A percentile compares a stretch with the other conserved stretches of the same genome.
Conservation (phyloP, 2,888 invertebrate genomes). For the Drosophila meridionalis region DNA sequence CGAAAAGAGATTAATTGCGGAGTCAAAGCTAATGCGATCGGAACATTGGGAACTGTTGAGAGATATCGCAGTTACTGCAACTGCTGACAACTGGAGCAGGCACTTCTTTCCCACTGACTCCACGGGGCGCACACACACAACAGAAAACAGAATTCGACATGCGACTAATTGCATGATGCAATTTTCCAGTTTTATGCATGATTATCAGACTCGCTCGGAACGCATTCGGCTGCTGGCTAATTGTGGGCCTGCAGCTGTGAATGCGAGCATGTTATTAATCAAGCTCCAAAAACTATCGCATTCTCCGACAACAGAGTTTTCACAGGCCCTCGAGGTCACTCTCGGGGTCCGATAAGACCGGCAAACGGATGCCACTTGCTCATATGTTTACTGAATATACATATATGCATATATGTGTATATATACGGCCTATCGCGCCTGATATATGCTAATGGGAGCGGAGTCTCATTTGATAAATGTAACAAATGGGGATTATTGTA, state of each 20-base stretch:
- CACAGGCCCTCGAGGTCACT: constrained; percentile 61
- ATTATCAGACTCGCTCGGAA: constrained; percentile 11
- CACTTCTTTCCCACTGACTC: constrained; percentile 25
- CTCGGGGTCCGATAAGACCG: constrained; percentile 51
- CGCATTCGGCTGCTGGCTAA: constrained; percentile 26
- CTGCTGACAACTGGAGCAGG: constrained; percentile 12
- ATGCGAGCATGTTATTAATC: constrained; percentile 46
- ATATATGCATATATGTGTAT: constrained; percentile 30
- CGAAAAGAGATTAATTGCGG: constrained; percentile 45
- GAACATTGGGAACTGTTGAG: constrained; percentile 22
- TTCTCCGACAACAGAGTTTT: constrained; percentile 12
- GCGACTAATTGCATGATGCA: constrained; percentile 63
- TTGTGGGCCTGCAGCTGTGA: constrained; percentile 45
- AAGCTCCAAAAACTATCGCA: constrained; percentile 18
- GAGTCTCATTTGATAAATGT: constrained; percentile 65
- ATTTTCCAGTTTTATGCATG: constrained; percentile 47
- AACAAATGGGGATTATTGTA: constrained; percentile 53
- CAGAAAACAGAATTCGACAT: constrained; percentile 49
- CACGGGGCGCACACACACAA: constrained; percentile 36
- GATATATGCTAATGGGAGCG: constrained; percentile 43
- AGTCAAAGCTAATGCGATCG: constrained; percentile 59
- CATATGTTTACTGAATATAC: constrained; percentile 17
- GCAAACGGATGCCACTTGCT: constrained; percentile 51
- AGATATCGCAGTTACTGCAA: constrained; percentile 13
- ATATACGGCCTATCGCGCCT: constrained; percentile 11